phyloP scores from a whole-genome alignment of 2,888 invertebrate genomes.

The Pseudococcus viburni region DNA sequence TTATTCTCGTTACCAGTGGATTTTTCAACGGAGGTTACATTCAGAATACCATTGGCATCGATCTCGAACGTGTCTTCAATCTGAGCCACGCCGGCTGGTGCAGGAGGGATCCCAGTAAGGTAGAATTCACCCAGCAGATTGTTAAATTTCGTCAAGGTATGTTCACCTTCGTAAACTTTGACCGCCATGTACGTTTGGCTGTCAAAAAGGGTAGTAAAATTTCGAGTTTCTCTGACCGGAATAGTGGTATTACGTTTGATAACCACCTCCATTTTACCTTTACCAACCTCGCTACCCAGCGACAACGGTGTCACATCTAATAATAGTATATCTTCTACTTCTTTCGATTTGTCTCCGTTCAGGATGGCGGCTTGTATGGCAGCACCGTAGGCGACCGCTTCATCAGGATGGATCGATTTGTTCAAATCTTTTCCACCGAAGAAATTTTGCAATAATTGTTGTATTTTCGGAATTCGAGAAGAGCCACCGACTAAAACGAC shows the following conservation, averaged over 20 bases:
- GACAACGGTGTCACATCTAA: constrained; percentile 75
- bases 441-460: constrained; percentile 95
- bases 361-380: constrained; percentile 97
- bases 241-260: constrained; percentile 98
- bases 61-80: constrained; percentile 71
- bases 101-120: constrained; percentile 95
- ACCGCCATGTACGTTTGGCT: constrained; percentile 97
- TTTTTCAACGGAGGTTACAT: constrained; percentile 76
- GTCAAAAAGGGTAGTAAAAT: constrained; percentile 93
- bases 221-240: constrained; percentile 96
- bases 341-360: constrained; percentile 85
- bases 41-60: constrained; percentile 87
- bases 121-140: constrained; percentile 97
- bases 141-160: constrained; percentile 96
- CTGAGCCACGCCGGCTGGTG: constrained; percentile 85
- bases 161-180: constrained; percentile 93
- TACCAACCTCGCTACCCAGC: constrained; percentile 83
- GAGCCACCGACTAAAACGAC: constrained; percentile 82
- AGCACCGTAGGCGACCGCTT: constrained; percentile 97
- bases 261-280: constrained; percentile 94
- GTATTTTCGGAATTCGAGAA: constrained; percentile 97
- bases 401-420: constrained; percentile 97
- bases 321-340: constrained; percentile 90
- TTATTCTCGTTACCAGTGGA: neutral
- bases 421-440: constrained; percentile 97